These are phyloP conservation scores for Labeo rohita DNA, from an alignment of 2,113 vertebrate species.

Conservation along the genomic window DNA sequence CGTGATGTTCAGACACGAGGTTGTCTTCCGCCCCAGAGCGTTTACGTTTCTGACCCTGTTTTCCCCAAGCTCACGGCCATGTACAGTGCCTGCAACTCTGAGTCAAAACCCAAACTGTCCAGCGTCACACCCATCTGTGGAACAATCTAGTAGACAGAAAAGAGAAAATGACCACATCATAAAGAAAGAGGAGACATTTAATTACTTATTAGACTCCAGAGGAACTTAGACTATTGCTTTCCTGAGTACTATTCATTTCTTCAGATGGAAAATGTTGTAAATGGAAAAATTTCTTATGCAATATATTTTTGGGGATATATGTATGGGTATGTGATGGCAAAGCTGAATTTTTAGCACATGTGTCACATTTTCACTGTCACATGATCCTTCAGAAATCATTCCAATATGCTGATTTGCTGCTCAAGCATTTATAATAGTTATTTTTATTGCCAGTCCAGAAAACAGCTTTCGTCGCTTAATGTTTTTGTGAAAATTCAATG, in stretches of 20 bases:
- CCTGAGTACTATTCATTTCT: not conserved
- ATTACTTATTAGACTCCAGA: not conserved
- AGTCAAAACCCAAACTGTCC: conserved; percentile 56
- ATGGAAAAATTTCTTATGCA: not conserved
- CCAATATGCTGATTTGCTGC: not conserved
- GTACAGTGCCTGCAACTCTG: conserved; percentile 66
- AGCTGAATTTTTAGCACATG: not conserved
- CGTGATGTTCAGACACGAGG: conserved; percentile 2
- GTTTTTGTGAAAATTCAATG: not conserved
- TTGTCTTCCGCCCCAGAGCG: conserved; percentile 23
- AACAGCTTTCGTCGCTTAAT: not conserved
- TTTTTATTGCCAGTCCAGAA: not conserved
- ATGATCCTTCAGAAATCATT: not conserved
- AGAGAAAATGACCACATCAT: not conserved
- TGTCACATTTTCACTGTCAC: not conserved
- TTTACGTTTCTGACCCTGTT: conserved; percentile 50
- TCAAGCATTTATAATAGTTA: not conserved
- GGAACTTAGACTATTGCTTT: not conserved
- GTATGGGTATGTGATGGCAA: not conserved
- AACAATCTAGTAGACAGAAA: conserved; percentile 60
- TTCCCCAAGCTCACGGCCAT: conserved; percentile 45
- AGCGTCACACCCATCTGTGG: conserved; percentile 57
- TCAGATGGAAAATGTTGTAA: not conserved
- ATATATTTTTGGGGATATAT: not conserved
- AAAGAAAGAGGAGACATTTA: not conserved